Conservation (phyloP, 2,888 invertebrate species). For the Platycheirus albimanus region DNA sequence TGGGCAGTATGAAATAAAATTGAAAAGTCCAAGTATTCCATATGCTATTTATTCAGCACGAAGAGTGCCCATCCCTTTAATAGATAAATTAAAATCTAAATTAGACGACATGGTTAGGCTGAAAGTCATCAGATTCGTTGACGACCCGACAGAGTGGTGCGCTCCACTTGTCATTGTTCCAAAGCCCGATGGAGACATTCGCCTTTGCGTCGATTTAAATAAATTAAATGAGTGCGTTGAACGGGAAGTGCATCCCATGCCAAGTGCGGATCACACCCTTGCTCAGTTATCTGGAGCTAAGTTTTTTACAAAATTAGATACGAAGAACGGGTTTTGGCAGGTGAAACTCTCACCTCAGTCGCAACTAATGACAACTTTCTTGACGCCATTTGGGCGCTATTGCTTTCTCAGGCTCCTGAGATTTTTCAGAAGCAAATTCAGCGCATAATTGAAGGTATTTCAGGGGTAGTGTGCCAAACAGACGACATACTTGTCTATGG, state of each 20-base stretch:
- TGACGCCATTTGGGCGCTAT: conserved; percentile 61
- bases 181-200: conserved; percentile 26
- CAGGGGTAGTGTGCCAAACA: conserved; percentile 48
- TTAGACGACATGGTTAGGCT: conserved; percentile 37
- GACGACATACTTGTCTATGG: too few species aligned
- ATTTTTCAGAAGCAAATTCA: conserved; percentile 46
- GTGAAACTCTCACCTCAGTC: conserved; percentile 31
- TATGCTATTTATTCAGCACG: conserved; percentile 22
- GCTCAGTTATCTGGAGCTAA: conserved; percentile 69
- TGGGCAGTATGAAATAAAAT: conserved; percentile 10
- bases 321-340: conserved; percentile 52
- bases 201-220: conserved; percentile 10
- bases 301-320: too few species aligned
- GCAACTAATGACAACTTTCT: conserved; percentile 35
- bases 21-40: background rate
- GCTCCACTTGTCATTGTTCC: conserved; percentile 41
- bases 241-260: conserved; percentile 73
- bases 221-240: conserved; percentile 3
- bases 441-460: conserved; percentile 30
- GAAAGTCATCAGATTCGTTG: conserved; percentile 36
- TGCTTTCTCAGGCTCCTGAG: conserved; percentile 53
- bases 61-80: conserved; percentile 31
- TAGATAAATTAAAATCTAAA: conserved; percentile 24
- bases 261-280: conserved; percentile 68
- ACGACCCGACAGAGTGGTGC: conserved; percentile 48